Conservation (phyloP, 2,113 vertebrate species). For the Brachypodius melanocephalos region DNA sequence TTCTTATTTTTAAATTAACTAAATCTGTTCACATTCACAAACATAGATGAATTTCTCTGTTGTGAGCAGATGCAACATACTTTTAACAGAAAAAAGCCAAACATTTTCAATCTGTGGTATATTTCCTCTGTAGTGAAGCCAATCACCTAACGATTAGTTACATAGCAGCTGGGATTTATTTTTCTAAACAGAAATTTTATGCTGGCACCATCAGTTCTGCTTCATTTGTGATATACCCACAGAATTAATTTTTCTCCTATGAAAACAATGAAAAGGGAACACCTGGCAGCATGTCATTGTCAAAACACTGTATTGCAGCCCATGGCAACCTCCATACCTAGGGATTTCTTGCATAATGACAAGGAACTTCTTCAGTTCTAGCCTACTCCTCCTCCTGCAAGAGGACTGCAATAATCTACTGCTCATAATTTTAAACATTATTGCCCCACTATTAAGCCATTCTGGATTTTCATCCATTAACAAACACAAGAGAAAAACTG, state of each 20-base stretch:
- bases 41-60: background rate
- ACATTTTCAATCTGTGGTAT: background rate
- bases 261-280: slow-evolving; percentile 47
- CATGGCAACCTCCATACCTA: background rate
- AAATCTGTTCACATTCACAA: background rate
- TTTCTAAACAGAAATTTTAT: slow-evolving; percentile 41
- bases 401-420: background rate
- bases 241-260: background rate
- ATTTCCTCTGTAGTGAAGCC: background rate
- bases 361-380: background rate
- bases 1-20: background rate
- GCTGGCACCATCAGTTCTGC: slow-evolving; percentile 64
- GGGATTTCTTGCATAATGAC: slow-evolving; percentile 20
- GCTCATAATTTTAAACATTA: background rate
- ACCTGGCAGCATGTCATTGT: slow-evolving; percentile 57
- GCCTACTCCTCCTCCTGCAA: background rate
- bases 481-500: background rate
- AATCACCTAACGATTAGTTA: slow-evolving; percentile 16
- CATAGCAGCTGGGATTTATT: slow-evolving; percentile 58
- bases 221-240: slow-evolving; percentile 56
- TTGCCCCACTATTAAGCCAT: background rate
- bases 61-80: background rate
- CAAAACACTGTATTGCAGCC: slow-evolving; percentile 29
- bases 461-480: background rate
- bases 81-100: background rate